Base-by-base conservation (phyloP, 2,113 vertebrate species). In the Seriola rivoliana region DNA sequence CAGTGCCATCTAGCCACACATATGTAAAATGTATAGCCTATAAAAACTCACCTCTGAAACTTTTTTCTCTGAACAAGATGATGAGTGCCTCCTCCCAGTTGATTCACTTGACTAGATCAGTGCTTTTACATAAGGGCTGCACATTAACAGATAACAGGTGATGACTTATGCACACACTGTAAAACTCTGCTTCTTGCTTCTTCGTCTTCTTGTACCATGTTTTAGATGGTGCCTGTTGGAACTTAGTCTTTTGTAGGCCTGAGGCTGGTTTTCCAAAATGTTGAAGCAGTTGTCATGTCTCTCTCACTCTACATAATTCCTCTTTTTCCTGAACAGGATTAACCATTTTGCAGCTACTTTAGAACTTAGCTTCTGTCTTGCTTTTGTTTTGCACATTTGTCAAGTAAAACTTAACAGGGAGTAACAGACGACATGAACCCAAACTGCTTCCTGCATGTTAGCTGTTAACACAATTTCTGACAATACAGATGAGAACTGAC, bases 51-150 rank as follows among this genome's bases (percentile, higher is more conserved):
- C 32, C 71, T 79, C 54, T 46, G 4, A 75, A 59, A 13, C 2
- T 14, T 3, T 16, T 75, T 9, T 67, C 54, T 65, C 69, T 73
- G 13, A 81, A 85, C 55, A 76, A 38, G 54, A 75, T 50, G 55
- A 87, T 67, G 38, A 84, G 88, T 93, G 93, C 92, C 93, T 93
- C 78, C 59, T 70, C 75, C 52, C 75, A 60, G 80, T 80, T 55
- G 64, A 85, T 63, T 82, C 59, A 64, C 70, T 55, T 50, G 71
- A 84, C 60, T 84, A 75, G 9, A 63, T 73, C 59, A 60, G 76
- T 81, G 77, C 46, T 82, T 85, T 77, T 64, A 74, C 0, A 63
- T 36, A 92, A 93, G 91, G 90, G 92, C 92, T 93, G 52, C 69
- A 68, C 52, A 63, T 64, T 36, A 66, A 85, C 73, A 76, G 40